Percentiles rank a stretch among this genome's conserved stretches.
Conservation (phyloP, 2,888 invertebrate species). For the Apamea anceps region DNA sequence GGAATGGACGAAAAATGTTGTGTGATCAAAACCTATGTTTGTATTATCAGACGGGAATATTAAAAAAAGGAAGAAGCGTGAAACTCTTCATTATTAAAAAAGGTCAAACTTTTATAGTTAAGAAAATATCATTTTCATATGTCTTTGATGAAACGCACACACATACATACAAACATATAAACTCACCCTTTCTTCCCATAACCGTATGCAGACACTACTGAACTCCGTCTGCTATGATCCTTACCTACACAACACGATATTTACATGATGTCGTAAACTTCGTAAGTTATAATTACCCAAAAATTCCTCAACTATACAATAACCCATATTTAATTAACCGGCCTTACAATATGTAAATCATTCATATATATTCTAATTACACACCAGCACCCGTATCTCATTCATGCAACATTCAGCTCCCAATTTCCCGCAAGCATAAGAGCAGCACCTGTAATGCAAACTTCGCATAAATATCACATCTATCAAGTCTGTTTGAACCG, state of each 20-base stretch:
- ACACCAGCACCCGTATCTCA: not conserved
- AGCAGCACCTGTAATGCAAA: not conserved
- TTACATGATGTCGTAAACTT: not conserved
- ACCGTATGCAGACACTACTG: not conserved
- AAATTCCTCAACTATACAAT: not conserved
- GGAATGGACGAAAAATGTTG: no score
- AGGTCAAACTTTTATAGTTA: not conserved
- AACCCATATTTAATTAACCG: not conserved
- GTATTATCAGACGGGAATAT: not conserved
- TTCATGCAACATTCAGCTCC: slow-evolving; percentile 21
- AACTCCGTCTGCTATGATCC: not conserved
- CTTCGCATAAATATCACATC: slow-evolving; percentile 42
- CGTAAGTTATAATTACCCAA: not conserved
- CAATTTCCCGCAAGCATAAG: slow-evolving; percentile 25
- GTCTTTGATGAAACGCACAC: not conserved
- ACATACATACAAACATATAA: not conserved
- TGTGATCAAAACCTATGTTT: not conserved
- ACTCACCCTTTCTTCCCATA: not conserved
- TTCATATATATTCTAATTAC: not conserved
- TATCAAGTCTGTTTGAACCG: slow-evolving; percentile 22
- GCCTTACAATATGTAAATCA: not conserved
- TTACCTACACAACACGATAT: not conserved
- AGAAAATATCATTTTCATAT: not conserved
- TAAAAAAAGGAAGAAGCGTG: not conserved
- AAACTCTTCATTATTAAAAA: not conserved